Percentiles rank a stretch among this genome's conserved stretches.
These are phyloP conservation scores for Sebastes schlegelii DNA, from an alignment of 2,113 vertebrate genomes.

Conservation along the genomic window DNA sequence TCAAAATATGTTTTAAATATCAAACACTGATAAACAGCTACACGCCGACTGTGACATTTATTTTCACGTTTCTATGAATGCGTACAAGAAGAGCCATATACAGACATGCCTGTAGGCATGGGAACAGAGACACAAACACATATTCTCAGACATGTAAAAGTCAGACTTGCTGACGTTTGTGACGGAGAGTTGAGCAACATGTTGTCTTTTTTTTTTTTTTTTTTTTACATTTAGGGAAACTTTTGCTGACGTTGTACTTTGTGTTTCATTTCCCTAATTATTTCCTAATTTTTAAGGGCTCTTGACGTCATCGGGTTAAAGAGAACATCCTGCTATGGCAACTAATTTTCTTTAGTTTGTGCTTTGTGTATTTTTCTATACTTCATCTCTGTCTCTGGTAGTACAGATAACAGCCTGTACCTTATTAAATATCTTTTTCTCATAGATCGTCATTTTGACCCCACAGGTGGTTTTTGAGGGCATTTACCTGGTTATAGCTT, in stretches of 20 bases:
- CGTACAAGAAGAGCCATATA: not conserved
- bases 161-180: not conserved
- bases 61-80: not conserved
- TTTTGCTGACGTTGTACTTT: conserved; percentile 36
- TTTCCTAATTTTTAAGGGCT: conserved; percentile 11
- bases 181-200: conserved; percentile 9
- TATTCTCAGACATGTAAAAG: not conserved
- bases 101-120: not conserved
- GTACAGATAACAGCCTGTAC: not conserved
- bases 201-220: not conserved
- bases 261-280: conserved; percentile 36
- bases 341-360: not conserved
- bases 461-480: not conserved
- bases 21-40: not conserved
- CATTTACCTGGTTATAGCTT: conserved; percentile 14
- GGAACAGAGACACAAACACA: not conserved
- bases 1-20: conserved; percentile 6
- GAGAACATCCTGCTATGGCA: not conserved
- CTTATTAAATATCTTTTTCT: not conserved
- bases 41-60: not conserved
- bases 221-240: not conserved
- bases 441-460: not conserved
- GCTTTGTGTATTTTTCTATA: conserved; percentile 12
- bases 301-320: not conserved
- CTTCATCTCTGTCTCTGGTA: not conserved